Conservation (phyloP, 2,113 vertebrate genomes). For the Edolisoma coerulescens region DNA sequence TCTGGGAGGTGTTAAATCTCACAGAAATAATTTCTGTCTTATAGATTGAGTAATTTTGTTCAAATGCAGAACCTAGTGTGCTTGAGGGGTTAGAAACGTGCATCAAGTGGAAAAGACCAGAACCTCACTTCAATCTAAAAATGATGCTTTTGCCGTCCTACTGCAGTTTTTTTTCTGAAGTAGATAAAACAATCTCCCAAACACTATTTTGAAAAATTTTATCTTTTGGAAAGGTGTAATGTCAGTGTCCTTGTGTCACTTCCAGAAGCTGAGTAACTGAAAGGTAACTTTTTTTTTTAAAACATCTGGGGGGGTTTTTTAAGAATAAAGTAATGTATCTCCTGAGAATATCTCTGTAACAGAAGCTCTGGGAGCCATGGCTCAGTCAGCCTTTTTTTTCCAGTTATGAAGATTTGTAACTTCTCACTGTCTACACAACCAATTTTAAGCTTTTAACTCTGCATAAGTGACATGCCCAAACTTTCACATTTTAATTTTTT, state of each 20-base stretch:
- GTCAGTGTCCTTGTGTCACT: not conserved
- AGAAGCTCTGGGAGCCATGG: not conserved
- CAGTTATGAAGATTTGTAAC: not conserved
- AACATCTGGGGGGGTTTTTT: not conserved
- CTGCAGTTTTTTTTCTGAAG: not conserved
- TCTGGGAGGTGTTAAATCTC: not conserved
- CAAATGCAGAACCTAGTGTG: not conserved
- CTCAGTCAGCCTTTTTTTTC: not conserved
- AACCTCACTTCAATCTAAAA: not conserved
- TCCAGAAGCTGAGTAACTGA: not conserved
- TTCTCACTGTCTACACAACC: not conserved
- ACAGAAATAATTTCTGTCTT: not conserved
- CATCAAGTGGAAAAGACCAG: not conserved
- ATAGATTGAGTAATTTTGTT: not conserved
- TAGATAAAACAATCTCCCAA: not conserved
- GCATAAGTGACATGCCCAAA: accelerated
- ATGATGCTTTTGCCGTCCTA: not conserved
- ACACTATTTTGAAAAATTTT: not conserved
- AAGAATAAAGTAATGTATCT: not conserved
- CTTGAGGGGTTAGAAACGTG: not conserved
- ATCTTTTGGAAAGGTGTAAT: not conserved
- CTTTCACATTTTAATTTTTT: not conserved
- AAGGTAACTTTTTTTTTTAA: not conserved
- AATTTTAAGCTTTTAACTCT: not conserved
- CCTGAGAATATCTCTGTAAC: not conserved